Evolutionary conservation across 2,888 invertebrate species (phyloP).

Genomic region (Drosophila nr. perissopoda): DNA sequence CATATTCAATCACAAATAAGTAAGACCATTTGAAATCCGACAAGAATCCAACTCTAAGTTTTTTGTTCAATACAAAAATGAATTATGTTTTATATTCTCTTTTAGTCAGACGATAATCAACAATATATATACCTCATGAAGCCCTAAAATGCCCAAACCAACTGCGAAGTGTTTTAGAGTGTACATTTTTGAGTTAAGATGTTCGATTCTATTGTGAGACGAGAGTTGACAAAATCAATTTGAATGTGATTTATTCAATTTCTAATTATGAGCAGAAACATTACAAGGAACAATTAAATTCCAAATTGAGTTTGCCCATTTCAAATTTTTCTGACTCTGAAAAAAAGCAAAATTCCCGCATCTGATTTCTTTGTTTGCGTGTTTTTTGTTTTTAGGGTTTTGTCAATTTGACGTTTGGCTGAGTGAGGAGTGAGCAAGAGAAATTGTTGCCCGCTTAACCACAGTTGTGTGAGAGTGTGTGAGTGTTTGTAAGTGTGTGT

Average conservation of each 20-base stretch:
- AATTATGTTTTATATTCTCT: no score
- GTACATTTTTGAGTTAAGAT: background rate
- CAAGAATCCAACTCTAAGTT: no score
- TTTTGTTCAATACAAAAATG: no score
- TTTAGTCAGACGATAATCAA: no score
- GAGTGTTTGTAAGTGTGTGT: background rate
- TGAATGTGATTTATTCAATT: background rate
- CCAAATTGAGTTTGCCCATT: background rate
- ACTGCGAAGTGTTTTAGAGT: background rate
- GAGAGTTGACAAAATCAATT: background rate
- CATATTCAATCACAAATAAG: background rate
- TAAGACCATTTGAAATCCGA: background rate
- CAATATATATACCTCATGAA: no score
- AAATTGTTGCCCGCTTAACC: constrained; percentile 61
- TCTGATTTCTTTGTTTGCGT: constrained; percentile 11
- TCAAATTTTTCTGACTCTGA: background rate
- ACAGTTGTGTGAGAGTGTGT: constrained; percentile 25
- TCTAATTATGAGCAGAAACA: background rate
- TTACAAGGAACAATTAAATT: background rate
- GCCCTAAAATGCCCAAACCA: background rate
- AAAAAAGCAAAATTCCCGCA: background rate
- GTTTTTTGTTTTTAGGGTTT: constrained; percentile 53
- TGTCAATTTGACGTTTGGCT: constrained; percentile 63
- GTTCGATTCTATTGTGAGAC: background rate
- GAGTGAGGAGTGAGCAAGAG: constrained; percentile 37